phyloP scores from a whole-genome alignment of 1,140 invertebrate genomes.

The Conus ventricosus region DNA sequence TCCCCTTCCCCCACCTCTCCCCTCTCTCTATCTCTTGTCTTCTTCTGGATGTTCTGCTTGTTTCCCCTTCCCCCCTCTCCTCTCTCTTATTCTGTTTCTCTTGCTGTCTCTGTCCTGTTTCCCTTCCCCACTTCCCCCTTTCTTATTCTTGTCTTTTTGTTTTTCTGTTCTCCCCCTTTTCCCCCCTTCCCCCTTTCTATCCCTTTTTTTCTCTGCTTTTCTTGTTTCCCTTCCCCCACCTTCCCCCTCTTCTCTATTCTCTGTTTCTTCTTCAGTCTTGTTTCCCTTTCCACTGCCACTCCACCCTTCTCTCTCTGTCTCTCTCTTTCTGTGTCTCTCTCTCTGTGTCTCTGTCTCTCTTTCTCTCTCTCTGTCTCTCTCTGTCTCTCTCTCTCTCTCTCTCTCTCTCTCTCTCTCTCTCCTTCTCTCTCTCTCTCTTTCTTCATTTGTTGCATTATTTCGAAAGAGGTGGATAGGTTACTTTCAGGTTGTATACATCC shows the following conservation, averaged over 20 bases:
- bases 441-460: too few species aligned
- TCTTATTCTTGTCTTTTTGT: not conserved
- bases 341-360: too few species aligned
- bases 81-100: conserved; percentile 18
- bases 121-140: not conserved
- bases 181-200: not conserved
- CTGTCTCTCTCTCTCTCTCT: too few species aligned
- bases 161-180: not conserved
- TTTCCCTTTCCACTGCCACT: not conserved
- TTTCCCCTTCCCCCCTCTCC: not conserved
- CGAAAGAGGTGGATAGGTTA: too few species aligned
- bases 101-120: not conserved
- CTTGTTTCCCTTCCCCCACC: not conserved
- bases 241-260: not conserved
- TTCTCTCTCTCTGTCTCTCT: too few species aligned
- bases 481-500: too few species aligned
- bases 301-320: not conserved
- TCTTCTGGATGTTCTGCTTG: too few species aligned
- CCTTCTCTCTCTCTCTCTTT: too few species aligned
- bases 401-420: too few species aligned
- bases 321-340: too few species aligned
- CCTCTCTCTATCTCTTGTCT: conserved; percentile 25
- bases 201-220: not conserved
- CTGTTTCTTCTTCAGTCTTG: not conserved
- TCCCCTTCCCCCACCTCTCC: not conserved